Conservation (phyloP, 2,888 invertebrate species). For the Dynastes tityus region DNA sequence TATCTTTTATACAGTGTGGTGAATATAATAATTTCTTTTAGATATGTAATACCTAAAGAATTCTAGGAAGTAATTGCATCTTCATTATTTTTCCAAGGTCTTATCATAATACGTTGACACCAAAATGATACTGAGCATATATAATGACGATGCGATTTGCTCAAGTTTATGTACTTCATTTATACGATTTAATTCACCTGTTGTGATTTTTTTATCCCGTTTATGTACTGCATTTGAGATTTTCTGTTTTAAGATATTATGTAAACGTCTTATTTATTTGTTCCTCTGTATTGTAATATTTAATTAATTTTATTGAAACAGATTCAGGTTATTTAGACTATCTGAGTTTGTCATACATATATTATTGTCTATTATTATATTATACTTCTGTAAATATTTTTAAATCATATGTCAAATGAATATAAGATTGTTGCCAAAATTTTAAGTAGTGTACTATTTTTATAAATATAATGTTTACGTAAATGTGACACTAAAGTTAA, state of each 20-base stretch:
- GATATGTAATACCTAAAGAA: slow-evolving; percentile 4
- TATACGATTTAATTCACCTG: not conserved
- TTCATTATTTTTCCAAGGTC: slow-evolving; percentile 23
- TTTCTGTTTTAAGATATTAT: slow-evolving; percentile 6
- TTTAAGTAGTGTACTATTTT: slow-evolving; percentile 38
- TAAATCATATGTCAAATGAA: slow-evolving; percentile 50
- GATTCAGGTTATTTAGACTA: slow-evolving; percentile 36
- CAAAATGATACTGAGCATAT: not conserved
- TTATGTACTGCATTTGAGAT: slow-evolving; percentile 20
- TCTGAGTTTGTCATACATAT: slow-evolving; percentile 16
- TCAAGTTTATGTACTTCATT: slow-evolving; percentile 20
- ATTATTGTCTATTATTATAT: slow-evolving; percentile 38
- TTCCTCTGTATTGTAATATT: slow-evolving; percentile 28
- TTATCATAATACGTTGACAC: not conserved
- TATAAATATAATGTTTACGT: not conserved
- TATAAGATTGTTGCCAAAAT: slow-evolving; percentile 53
- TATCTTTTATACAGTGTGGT: slow-evolving; percentile 39
- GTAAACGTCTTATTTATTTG: slow-evolving; percentile 40
- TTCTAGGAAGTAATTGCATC: slow-evolving; percentile 22
- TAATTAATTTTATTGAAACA: slow-evolving; percentile 25
- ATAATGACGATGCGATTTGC: slow-evolving; percentile 41
- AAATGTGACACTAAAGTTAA: too few relatives aligned
- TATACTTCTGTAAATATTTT: slow-evolving; percentile 53
- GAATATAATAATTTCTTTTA: slow-evolving; percentile 29
- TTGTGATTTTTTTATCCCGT: slow-evolving; percentile 25